Conservation (phyloP, 2,888 invertebrate genomes). For the Protophormia terraenovae region DNA sequence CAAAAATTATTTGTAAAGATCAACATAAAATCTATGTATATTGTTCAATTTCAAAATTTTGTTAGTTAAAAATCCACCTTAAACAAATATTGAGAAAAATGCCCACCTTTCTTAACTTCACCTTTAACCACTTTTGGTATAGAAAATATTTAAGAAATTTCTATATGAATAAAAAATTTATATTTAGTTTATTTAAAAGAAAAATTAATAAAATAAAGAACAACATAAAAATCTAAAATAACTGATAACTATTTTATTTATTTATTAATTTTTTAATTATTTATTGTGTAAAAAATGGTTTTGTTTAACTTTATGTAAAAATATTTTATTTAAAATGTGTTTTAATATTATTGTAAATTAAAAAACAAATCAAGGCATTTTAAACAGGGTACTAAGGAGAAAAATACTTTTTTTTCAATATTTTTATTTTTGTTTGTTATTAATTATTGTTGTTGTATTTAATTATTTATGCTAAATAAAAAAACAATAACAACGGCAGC, state of each 20-base stretch:
- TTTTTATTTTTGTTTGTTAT: conserved; percentile 54
- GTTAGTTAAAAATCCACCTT: background rate
- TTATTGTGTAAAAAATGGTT: conserved; percentile 69
- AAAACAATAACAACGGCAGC: conserved; percentile 61
- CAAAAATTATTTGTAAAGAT: too few species aligned
- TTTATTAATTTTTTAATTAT: too few species aligned
- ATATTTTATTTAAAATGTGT: conserved; percentile 69
- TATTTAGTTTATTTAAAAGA: conserved; percentile 35
- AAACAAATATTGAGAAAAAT: background rate
- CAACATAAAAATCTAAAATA: conserved; percentile 69
- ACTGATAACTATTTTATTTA: conserved; percentile 47
- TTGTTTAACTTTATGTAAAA: conserved; percentile 69
- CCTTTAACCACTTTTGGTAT: conserved; percentile 36
- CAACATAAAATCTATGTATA: too few species aligned
- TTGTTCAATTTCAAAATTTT: too few species aligned
- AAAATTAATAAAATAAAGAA: conserved; percentile 65
- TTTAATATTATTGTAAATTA: conserved; percentile 73
- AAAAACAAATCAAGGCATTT: conserved; percentile 76
- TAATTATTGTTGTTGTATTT: conserved; percentile 48
- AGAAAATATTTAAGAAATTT: conserved; percentile 45
- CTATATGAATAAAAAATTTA: conserved; percentile 37
- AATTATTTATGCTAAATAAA: conserved; percentile 10
- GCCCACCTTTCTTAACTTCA: background rate
- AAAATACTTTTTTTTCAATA: conserved; percentile 39
- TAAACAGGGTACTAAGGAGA: conserved; percentile 75